A percentile compares a stretch with the other conserved stretches of the same genome.
Conservation (phyloP, 2,113 vertebrate species). For the Vidua macroura region DNA sequence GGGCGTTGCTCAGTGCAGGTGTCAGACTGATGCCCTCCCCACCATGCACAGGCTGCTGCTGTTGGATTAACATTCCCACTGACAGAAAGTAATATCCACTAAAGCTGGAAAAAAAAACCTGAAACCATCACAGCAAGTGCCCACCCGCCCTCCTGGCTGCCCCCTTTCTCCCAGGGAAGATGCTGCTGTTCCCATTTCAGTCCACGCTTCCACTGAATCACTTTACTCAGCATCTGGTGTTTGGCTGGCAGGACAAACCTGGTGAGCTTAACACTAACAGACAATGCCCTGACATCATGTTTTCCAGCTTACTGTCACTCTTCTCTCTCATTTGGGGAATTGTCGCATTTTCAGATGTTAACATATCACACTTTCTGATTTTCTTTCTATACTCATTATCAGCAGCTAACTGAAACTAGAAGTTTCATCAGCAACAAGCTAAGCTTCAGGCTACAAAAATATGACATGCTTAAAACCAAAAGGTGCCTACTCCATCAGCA, state of each 20-base stretch:
- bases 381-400: not conserved
- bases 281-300: not conserved
- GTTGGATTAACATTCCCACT: not conserved
- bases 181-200: not conserved
- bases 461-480: not conserved
- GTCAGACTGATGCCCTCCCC: accelerated
- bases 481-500: not conserved
- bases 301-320: not conserved
- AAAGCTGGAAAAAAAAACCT: not conserved
- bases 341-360: not conserved
- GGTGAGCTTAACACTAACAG: not conserved
- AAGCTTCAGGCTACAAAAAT: not conserved
- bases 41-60: not conserved
- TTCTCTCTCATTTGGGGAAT: not conserved
- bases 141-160: accelerated
- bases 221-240: not conserved
- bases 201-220: not conserved
- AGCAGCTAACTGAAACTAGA: not conserved
- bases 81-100: not conserved
- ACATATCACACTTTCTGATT: not conserved
- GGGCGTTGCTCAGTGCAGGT: not conserved
- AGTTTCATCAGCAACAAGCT: not conserved
- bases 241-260: not conserved
- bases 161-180: not conserved
- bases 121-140: not conserved